Evolutionary conservation across 2,888 invertebrate genomes (phyloP), one percentile per base, ranked within the genome.

Genomic region (Stenolophus ochropezus): DNA sequence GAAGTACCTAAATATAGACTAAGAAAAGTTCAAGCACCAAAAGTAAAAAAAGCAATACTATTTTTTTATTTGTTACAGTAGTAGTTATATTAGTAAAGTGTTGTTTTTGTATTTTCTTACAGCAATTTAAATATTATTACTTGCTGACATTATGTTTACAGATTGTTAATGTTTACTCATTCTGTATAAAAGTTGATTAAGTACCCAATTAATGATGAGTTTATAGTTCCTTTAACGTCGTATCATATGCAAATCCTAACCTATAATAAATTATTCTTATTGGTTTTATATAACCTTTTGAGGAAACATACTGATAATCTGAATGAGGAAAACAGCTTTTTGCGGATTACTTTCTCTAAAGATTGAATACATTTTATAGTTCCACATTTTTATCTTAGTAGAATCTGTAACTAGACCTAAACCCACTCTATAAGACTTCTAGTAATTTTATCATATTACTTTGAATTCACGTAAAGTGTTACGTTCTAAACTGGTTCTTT

Each of bases 331-430:
- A 61, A 61, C 61, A 61, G 25, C 21, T 61, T 61, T 61, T 61
- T 61, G 61, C 61, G 20, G 4, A 21, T 21, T 61, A 61, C 61
- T 61, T 61, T 61, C 61, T 61, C 61, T 25, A 25, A 61, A 23
- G 61, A 23, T 14, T 23, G 61, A n/a, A 25, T 61, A 18, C 16
- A 61, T 61, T 25, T 25, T 61, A 61, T 61, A 61, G 25, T 23
- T 61, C 23, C 14, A 21, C 8, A 1, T 56, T 56, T 56, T 56
- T 21, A 21, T 20, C 11, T 56, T 53, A 14, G 16, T 5, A 1
- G 33, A 11, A 42, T 4, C 33, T 33, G 33, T 33, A 33, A 2
- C 33, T 42, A 42, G 11, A 42, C 33, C 33, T 42, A 42, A 42
- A 42, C 11, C 6, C 33, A 8, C 11, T 42, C 33, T 42, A 11